phyloP scores from a whole-genome alignment of 2,113 vertebrate genomes.

The Nerophis ophidion region DNA sequence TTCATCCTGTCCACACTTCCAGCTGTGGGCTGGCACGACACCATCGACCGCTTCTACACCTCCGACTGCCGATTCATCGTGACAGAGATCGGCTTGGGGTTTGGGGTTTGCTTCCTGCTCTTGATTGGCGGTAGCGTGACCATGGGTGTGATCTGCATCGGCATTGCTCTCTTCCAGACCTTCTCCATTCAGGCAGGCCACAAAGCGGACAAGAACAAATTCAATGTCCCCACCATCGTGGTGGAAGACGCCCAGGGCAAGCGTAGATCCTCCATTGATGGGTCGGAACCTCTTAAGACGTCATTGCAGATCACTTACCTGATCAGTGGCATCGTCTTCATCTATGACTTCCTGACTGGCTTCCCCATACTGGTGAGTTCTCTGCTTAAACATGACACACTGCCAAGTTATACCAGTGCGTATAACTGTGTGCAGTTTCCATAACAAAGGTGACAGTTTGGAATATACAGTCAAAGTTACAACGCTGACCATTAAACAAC shows the following conservation, averaged over 20 bases:
- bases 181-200: slow-evolving; percentile 76
- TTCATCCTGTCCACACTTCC: slow-evolving; percentile 89
- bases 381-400: neutral
- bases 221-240: slow-evolving; percentile 88
- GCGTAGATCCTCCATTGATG: slow-evolving; percentile 86
- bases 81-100: slow-evolving; percentile 89
- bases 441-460: no score
- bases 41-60: slow-evolving; percentile 83
- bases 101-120: slow-evolving; percentile 88
- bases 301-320: slow-evolving; percentile 90
- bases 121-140: slow-evolving; percentile 84
- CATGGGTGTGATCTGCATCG: slow-evolving; percentile 84
- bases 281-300: slow-evolving; percentile 83
- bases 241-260: slow-evolving; percentile 91
- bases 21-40: slow-evolving; percentile 91
- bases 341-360: slow-evolving; percentile 89
- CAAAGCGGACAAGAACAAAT: slow-evolving; percentile 73
- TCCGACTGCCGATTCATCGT: slow-evolving; percentile 89
- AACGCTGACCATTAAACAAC: no score
- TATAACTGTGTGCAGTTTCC: no score
- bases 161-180: slow-evolving; percentile 87
- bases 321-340: slow-evolving; percentile 84
- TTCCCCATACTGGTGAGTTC: slow-evolving; percentile 86
- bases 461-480: no score
- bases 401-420: no score